Conservation (phyloP, 2,888 invertebrate species). For the Drosophila anomelani region DNA sequence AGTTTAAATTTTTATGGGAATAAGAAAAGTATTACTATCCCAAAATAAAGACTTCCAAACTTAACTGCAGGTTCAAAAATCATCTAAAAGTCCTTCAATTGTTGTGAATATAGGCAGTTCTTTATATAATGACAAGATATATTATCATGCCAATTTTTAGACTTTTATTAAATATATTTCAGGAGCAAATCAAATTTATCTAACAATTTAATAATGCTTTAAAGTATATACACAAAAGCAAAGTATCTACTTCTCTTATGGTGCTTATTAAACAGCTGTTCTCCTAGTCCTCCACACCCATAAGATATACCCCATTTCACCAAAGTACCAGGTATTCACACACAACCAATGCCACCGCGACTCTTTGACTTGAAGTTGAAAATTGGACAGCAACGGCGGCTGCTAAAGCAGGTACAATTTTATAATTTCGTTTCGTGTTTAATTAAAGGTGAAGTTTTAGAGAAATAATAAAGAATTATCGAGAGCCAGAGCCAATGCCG, state of each 20-base stretch:
- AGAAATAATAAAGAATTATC: constrained; percentile 81
- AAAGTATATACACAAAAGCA: neutral
- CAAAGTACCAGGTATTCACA: constrained; percentile 10
- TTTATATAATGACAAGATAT: neutral
- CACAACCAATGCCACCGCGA: constrained; percentile 34
- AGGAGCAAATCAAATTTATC: rapidly evolving
- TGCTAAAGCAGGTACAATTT: constrained; percentile 79
- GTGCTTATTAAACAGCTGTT: neutral
- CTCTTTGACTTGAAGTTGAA: constrained; percentile 41
- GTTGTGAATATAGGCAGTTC: neutral
- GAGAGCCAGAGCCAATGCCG: constrained; percentile 45
- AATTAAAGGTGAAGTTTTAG: constrained; percentile 81
- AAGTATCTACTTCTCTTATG: too few relatives aligned
- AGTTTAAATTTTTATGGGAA: neutral
- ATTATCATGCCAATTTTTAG: neutral
- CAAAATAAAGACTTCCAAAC: too few relatives aligned
- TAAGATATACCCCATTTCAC: constrained; percentile 2
- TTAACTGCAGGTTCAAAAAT: neutral
- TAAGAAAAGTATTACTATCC: neutral
- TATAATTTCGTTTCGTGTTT: constrained; percentile 81
- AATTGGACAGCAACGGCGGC: constrained; percentile 43
- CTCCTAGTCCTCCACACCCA: neutral
- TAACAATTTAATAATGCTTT: neutral
- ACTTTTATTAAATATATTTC: neutral
- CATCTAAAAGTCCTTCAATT: neutral